Evolutionary conservation across 2,888 invertebrate genomes (phyloP).

Genomic region (Dendrolimus pini): DNA sequence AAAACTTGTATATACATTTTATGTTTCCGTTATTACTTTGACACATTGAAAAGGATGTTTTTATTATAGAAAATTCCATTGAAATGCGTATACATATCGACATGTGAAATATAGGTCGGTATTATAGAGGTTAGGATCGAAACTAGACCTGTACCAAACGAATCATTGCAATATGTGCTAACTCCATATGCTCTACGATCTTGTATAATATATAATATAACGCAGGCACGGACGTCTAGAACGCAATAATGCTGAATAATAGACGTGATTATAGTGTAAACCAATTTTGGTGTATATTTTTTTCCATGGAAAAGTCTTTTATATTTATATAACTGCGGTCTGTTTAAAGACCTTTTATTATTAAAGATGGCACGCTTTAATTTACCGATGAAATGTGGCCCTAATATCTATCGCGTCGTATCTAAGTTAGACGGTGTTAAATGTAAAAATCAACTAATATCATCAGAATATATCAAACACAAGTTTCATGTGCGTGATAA

Average conservation of each 20-base stretch:
- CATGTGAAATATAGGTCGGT: not conserved
- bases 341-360: conserved; percentile 51
- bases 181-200: not conserved
- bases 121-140: not conserved
- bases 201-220: not conserved
- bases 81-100: not conserved
- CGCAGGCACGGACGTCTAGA: too few relatives aligned
- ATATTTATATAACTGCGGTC: conserved; percentile 32
- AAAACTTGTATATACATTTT: too few relatives aligned
- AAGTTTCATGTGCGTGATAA: too few relatives aligned
- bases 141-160: not conserved
- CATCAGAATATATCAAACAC: too few relatives aligned
- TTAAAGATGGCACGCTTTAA: not conserved
- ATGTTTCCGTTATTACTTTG: too few relatives aligned
- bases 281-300: conserved; percentile 45
- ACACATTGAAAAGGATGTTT: too few relatives aligned
- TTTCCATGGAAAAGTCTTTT: conserved; percentile 57
- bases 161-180: not conserved
- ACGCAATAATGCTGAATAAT: not conserved
- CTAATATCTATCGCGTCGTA: too few relatives aligned
- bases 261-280: conserved; percentile 7
- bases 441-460: too few relatives aligned
- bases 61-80: too few relatives aligned
- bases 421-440: too few relatives aligned
- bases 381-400: not conserved